A percentile compares a stretch with the other conserved stretches of the same genome.
Conservation (phyloP, 2,888 invertebrate genomes). For the Polydrusus cervinus region DNA sequence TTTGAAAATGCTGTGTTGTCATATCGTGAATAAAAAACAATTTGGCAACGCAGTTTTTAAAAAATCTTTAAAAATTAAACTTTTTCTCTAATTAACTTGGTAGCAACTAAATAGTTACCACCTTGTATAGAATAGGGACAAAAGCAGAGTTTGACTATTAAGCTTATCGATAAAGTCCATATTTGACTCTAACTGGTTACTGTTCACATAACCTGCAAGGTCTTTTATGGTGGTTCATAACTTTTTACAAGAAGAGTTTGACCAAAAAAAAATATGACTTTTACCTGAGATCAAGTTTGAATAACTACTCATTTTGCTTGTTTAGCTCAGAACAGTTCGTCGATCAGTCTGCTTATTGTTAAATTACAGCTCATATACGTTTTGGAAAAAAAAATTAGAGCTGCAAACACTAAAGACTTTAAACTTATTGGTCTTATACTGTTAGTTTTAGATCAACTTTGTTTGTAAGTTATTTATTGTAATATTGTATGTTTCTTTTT, state of each 20-base stretch:
- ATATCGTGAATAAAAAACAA: too few species aligned
- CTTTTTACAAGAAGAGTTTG: background rate
- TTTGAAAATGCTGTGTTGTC: too few species aligned
- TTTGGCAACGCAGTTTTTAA: too few species aligned
- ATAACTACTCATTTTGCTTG: background rate
- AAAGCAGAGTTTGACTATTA: too few species aligned
- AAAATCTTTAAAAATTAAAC: too few species aligned
- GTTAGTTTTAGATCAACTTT: constrained; percentile 4
- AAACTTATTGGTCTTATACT: constrained; percentile 11
- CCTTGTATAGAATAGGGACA: too few species aligned
- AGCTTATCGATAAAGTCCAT: too few species aligned
- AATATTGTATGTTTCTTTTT: constrained; percentile 11
- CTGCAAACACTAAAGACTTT: background rate
- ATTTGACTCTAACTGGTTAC: too few species aligned
- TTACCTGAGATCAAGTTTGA: background rate
- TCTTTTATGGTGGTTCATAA: background rate
- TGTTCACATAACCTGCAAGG: too few species aligned
- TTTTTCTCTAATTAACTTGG: too few species aligned
- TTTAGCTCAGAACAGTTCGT: background rate
- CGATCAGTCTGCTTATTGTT: background rate
- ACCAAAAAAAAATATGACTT: background rate
- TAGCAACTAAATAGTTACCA: too few species aligned
- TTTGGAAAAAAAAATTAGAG: background rate
- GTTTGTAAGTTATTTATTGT: constrained; percentile 27
- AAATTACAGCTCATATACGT: too few species aligned